Evolutionary conservation across 2,888 invertebrate genomes (phyloP).

Genomic region (Caradrina kadenii): DNA sequence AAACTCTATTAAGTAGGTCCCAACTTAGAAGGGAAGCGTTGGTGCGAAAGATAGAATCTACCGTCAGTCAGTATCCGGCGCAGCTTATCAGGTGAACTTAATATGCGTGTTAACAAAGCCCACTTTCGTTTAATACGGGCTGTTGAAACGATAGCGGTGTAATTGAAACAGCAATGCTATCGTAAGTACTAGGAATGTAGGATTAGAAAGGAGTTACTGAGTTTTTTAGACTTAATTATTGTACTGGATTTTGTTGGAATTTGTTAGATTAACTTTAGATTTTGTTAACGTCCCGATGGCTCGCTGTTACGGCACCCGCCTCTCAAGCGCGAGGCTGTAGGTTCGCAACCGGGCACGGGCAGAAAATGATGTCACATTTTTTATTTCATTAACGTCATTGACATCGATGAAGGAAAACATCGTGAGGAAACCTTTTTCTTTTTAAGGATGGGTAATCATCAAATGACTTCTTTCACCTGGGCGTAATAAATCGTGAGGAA

Average conservation of each 20-base stretch:
- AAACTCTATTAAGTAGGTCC: constrained; percentile 27
- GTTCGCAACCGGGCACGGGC: too few relatives aligned
- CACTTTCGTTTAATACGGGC: constrained; percentile 33
- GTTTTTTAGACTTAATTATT: neutral
- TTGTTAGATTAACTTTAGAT: neutral
- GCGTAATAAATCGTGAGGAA: too few relatives aligned
- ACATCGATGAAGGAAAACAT: too few relatives aligned
- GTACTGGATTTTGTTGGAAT: neutral
- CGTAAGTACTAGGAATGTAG: constrained; percentile 20
- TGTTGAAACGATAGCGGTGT: constrained; percentile 39
- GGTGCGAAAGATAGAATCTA: constrained; percentile 49
- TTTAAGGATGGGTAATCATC: too few relatives aligned
- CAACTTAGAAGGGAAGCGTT: constrained; percentile 47
- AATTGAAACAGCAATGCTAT: constrained; percentile 49
- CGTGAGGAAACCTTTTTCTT: too few relatives aligned
- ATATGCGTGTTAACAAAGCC: constrained; percentile 38
- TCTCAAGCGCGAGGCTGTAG: too few relatives aligned
- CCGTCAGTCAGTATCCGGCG: constrained; percentile 48
- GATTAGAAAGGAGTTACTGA: constrained; percentile 4
- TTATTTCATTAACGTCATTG: too few relatives aligned
- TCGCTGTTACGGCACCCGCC: too few relatives aligned
- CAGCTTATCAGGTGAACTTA: constrained; percentile 47
- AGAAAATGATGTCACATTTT: too few relatives aligned
- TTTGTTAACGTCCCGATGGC: too few relatives aligned
- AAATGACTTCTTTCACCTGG: too few relatives aligned